These are phyloP conservation scores for Pseudobourletiella spinata DNA, from an alignment of 1,140 invertebrate genomes.

Conservation along the genomic window DNA sequence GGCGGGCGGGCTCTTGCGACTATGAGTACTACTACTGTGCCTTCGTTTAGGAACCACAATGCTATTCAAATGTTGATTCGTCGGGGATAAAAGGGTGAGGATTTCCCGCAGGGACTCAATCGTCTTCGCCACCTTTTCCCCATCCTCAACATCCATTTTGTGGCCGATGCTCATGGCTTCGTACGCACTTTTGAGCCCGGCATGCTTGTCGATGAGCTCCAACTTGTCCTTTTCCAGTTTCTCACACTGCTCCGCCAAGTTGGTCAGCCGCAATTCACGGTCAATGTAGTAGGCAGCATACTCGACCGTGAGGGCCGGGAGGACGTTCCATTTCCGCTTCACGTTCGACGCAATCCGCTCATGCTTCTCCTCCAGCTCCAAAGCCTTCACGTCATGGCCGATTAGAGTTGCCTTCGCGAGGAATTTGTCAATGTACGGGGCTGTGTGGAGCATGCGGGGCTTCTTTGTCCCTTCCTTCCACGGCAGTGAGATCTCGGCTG, in stretches of 20 bases:
- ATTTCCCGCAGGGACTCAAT: neutral
- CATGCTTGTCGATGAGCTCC: conserved; percentile 22
- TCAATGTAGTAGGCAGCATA: conserved; percentile 91
- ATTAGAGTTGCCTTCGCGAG: conserved; percentile 79
- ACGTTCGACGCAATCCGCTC: conserved; percentile 69
- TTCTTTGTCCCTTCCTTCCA: conserved; percentile 9
- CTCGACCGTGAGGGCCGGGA: conserved; percentile 82
- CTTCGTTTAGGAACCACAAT: neutral
- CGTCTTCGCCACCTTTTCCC: neutral
- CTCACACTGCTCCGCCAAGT: conserved; percentile 30
- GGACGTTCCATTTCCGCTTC: conserved; percentile 85
- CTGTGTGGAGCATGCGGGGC: conserved; percentile 68
- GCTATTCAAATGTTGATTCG: conserved; percentile 4
- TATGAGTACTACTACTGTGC: neutral
- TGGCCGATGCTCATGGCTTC: conserved; percentile 3
- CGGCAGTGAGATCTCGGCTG: neutral
- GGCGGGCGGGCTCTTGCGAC: neutral
- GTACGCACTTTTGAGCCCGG: conserved; percentile 20
- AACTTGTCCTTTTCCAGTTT: conserved; percentile 21
- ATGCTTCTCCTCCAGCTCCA: conserved; percentile 71
- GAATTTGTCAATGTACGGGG: conserved; percentile 73
- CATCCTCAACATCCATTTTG: neutral
- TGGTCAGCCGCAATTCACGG: conserved; percentile 58
- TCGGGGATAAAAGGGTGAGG: neutral
- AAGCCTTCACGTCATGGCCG: conserved; percentile 67